These are phyloP conservation scores for Drosophila mimetica DNA, from an alignment of 2,888 invertebrate genomes.

Conservation along the genomic window DNA sequence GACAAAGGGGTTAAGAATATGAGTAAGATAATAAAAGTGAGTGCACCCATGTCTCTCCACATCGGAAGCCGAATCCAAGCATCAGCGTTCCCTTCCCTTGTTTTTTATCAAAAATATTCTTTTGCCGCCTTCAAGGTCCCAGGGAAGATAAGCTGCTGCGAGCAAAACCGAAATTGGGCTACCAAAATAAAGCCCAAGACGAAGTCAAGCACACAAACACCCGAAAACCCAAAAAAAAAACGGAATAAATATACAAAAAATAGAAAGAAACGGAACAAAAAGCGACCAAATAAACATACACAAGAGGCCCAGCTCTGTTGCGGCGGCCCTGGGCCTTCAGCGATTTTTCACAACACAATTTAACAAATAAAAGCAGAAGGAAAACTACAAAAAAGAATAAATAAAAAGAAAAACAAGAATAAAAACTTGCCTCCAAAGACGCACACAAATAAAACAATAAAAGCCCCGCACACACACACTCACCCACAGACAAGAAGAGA, in stretches of 20 bases:
- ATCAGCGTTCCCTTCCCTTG: conserved; percentile 47
- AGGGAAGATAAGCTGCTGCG: conserved; percentile 50
- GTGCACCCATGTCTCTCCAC: conserved; percentile 8
- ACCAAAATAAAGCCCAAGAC: conserved; percentile 68
- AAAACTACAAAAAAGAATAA: conserved; percentile 45
- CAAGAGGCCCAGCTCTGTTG: conserved; percentile 36
- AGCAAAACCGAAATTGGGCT: conserved; percentile 74
- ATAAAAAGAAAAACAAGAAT: conserved; percentile 31
- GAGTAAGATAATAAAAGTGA: conserved; percentile 60
- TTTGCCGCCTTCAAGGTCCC: conserved; percentile 52
- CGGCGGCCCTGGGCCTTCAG: conserved; percentile 60
- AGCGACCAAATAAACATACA: conserved; percentile 35
- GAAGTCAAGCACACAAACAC: conserved; percentile 56
- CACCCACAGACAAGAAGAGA: conserved; percentile 31
- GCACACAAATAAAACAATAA: conserved; percentile 80
- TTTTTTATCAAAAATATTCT: conserved; percentile 61
- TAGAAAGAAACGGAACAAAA: conserved; percentile 20
- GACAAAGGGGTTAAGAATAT: conserved; percentile 63
- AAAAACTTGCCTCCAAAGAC: conserved; percentile 61
- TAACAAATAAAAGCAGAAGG: conserved; percentile 71
- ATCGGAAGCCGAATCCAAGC: neutral
- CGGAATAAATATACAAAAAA: conserved; percentile 10
- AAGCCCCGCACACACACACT: conserved; percentile 54
- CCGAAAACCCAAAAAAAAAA: conserved; percentile 31
- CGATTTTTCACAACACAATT: conserved; percentile 78